These are phyloP conservation scores for Zaprionus kolodkinae DNA, from an alignment of 1,140 invertebrate genomes.

Conservation along the genomic window DNA sequence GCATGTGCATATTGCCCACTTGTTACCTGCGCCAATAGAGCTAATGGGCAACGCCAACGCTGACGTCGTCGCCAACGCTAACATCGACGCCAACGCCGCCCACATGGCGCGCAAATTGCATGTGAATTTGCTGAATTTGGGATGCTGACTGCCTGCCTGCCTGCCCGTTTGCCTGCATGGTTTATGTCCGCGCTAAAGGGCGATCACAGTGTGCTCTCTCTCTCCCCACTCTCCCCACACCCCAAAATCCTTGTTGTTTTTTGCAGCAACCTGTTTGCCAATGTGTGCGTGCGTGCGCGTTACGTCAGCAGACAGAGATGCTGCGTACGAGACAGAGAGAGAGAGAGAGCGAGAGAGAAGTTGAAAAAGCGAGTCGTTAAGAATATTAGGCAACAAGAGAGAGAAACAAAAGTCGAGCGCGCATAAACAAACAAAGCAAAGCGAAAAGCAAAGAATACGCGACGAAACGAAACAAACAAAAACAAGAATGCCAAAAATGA, in stretches of 20 bases:
- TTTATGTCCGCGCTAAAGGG: conserved; percentile 33
- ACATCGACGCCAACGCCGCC: background rate
- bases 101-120: conserved; percentile 14
- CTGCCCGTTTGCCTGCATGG: background rate
- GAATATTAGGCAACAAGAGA: conserved; percentile 2
- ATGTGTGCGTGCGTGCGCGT: conserved; percentile 13
- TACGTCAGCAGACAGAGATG: conserved; percentile 13
- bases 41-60: conserved; percentile 30
- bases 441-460: conserved; percentile 13
- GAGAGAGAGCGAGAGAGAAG: background rate
- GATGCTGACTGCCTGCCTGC: background rate
- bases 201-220: background rate
- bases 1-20: conserved; percentile 51
- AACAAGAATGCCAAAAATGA: conserved; percentile 25
- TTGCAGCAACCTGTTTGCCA: conserved; percentile 59
- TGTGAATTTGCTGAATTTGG: conserved; percentile 27
- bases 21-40: conserved; percentile 50
- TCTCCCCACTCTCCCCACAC: background rate
- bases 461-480: conserved; percentile 16
- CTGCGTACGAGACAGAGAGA: background rate
- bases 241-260: conserved; percentile 13
- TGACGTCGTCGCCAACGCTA: background rate
- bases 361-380: background rate
- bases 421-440: conserved; percentile 18
- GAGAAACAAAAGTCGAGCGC: conserved; percentile 10